A percentile compares a stretch with the other conserved stretches of the same genome.
These are phyloP conservation scores for Rhinoderma darwinii DNA, from an alignment of 2,113 vertebrate species.

Conservation along the genomic window DNA sequence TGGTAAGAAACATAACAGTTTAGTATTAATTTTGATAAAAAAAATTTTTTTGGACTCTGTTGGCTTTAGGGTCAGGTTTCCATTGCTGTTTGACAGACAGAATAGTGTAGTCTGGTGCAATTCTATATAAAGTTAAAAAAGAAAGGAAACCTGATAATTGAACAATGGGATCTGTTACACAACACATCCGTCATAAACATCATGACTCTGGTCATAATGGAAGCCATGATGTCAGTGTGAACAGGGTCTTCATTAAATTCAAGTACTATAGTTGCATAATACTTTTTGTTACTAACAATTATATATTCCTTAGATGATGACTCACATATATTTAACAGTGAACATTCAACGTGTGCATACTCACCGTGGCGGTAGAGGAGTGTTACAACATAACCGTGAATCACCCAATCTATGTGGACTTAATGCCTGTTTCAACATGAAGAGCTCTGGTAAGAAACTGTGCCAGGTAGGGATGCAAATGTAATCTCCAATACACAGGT, in stretches of 20 bases:
- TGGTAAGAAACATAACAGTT: too few relatives aligned
- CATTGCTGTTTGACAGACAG: too few relatives aligned
- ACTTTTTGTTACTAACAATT: not conserved
- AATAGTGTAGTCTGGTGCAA: too few relatives aligned
- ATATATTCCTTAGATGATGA: not conserved
- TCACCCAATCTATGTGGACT: not conserved
- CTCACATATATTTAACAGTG: not conserved
- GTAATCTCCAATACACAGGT: not conserved
- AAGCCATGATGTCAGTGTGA: not conserved
- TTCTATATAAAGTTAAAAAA: too few relatives aligned
- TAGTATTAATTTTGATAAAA: too few relatives aligned
- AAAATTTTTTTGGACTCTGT: too few relatives aligned
- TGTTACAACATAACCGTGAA: conserved; percentile 22
- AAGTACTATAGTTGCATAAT: conserved; percentile 23
- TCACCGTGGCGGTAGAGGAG: not conserved
- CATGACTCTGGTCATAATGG: not conserved
- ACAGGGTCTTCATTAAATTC: too few relatives aligned
- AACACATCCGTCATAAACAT: not conserved
- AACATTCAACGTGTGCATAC: not conserved
- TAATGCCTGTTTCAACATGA: conserved; percentile 6
- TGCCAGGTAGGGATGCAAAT: not conserved
- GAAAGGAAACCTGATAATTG: too few relatives aligned
- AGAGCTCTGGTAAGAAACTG: not conserved
- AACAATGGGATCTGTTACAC: not conserved
- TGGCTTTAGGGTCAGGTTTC: too few relatives aligned